Evolutionary conservation across 2,113 vertebrate species (phyloP).

Genomic region (Tricholaema leucomelas): DNA sequence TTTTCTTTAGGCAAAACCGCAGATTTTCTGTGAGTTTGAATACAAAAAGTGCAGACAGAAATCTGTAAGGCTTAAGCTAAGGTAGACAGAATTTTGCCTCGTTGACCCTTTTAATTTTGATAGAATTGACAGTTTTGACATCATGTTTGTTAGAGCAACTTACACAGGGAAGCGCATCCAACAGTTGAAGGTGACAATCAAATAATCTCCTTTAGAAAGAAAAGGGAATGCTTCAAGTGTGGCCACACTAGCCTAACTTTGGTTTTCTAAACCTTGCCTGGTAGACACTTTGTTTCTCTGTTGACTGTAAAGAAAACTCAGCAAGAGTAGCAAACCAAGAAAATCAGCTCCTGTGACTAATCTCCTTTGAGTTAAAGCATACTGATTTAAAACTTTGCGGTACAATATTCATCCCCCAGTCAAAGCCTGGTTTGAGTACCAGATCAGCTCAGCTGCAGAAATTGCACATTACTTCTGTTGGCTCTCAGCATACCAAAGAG

Average conservation of each 20-base stretch:
- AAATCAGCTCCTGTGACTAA: conserved; percentile 2
- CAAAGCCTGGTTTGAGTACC: neutral
- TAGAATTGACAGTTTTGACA: neutral
- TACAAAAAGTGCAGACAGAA: neutral
- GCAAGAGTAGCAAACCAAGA: neutral
- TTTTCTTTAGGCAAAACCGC: neutral
- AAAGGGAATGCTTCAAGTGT: neutral
- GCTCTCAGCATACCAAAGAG: neutral
- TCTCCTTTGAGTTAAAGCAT: neutral
- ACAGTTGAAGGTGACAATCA: neutral
- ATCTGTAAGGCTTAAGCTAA: neutral
- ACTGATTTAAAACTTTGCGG: neutral
- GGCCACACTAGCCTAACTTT: neutral
- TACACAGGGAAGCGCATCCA: neutral
- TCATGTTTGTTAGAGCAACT: neutral
- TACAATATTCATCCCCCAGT: neutral
- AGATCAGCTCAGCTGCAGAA: neutral
- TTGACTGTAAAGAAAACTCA: neutral
- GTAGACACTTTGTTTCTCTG: neutral
- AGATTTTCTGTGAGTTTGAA: neutral
- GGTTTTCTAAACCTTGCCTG: neutral
- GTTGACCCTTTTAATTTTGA: neutral
- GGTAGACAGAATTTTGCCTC: neutral
- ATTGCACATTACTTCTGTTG: neutral
- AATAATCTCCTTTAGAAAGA: neutral